Conservation (phyloP, 2,797 vertebrate species). For the Anniella stebbinsi region DNA sequence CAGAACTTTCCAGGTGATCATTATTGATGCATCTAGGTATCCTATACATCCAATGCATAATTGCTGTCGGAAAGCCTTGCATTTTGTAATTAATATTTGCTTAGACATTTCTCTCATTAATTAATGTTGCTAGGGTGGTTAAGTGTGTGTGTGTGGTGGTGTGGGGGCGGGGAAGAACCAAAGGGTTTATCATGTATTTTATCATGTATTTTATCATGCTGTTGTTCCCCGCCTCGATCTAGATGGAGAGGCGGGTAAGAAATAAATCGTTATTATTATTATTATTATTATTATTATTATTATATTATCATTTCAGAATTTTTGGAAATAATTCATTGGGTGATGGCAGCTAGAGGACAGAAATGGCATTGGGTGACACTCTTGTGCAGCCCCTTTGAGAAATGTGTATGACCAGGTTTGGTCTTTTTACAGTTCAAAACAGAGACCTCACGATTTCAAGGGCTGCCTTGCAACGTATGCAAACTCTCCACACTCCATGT, state of each 20-base stretch:
- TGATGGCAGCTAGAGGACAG: neutral
- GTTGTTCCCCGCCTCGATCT: too few species aligned
- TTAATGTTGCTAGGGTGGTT: conserved; percentile 22
- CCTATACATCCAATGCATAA: conserved; percentile 7
- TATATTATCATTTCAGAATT: conserved; percentile 27
- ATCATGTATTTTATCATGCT: too few species aligned
- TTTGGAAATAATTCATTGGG: conserved; percentile 5
- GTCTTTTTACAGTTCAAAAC: neutral
- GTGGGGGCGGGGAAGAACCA: too few species aligned
- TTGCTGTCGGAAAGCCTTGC: conserved; percentile 1
- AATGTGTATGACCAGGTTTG: neutral
- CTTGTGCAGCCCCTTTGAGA: neutral
- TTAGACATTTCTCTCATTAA: conserved; percentile 20
- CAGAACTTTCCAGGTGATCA: neutral
- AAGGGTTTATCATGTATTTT: neutral
- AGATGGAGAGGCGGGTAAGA: too few species aligned
- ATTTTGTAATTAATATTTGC: conserved; percentile 36
- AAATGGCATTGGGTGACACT: conserved; percentile 15
- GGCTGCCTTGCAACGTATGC: neutral
- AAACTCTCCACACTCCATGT: neutral
- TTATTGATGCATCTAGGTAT: conserved; percentile 4
- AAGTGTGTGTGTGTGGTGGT: neutral
- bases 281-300: too few species aligned
- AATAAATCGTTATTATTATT: too few species aligned
- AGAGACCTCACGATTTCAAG: neutral